Evolutionary conservation across 2,888 invertebrate species (phyloP).

Genomic region (Cistogaster globosa): DNA sequence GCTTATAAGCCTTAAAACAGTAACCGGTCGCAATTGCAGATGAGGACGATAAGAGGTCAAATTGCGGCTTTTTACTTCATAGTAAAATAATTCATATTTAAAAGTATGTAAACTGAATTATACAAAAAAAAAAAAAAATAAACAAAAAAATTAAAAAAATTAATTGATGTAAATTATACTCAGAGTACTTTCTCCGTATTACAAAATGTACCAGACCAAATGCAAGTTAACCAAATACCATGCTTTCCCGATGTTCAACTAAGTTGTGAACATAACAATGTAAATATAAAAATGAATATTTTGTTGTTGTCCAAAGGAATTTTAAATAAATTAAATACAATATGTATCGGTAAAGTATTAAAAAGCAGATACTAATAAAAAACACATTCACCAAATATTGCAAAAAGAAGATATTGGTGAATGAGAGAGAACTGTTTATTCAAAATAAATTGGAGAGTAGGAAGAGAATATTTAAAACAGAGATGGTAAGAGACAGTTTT

Average conservation of each 20-base stretch:
- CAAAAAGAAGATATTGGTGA: conserved; percentile 9
- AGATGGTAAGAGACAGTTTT: not conserved
- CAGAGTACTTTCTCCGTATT: not conserved
- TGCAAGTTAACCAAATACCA: conserved; percentile 13
- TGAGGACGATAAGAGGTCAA: no score
- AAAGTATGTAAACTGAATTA: no score
- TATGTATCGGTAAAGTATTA: conserved; percentile 40
- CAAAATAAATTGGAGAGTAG: not conserved
- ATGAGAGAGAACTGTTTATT: not conserved
- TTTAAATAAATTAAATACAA: conserved; percentile 63
- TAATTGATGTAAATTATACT: no score
- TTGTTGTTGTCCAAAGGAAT: conserved; percentile 77
- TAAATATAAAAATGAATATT: conserved; percentile 54
- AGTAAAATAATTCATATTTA: no score
- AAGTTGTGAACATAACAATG: conserved; percentile 44
- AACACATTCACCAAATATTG: not conserved
- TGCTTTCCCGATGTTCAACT: not conserved
- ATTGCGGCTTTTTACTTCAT: no score
- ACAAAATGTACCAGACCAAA: conserved; percentile 3
- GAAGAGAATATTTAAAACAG: not conserved
- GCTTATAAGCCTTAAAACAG: no score
- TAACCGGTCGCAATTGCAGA: no score
- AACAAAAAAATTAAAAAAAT: no score
- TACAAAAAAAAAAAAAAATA: no score
- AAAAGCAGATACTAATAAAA: conserved; percentile 21